Conservation (phyloP, 2,888 invertebrate genomes). For the Caenorhabditis plicata region DNA sequence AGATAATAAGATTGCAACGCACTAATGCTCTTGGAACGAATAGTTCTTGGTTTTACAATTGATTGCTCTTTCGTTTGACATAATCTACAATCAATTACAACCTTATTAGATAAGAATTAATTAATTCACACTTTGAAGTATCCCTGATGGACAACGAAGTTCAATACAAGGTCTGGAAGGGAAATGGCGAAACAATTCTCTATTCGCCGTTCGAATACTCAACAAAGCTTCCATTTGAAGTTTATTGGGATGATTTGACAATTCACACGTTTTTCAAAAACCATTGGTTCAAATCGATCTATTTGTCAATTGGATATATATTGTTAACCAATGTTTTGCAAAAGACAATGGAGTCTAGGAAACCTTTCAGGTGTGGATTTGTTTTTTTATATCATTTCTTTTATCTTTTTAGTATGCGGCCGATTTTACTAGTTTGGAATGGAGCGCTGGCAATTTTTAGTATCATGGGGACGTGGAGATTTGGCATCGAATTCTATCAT, state of each 20-base stretch:
- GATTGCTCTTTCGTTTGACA: too few relatives aligned
- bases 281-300: constrained; percentile 49
- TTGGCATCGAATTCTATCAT: constrained; percentile 46
- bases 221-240: constrained; percentile 17
- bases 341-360: constrained; percentile 66
- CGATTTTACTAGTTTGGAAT: constrained; percentile 67
- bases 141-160: too few relatives aligned
- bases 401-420: constrained; percentile 31
- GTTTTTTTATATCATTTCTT: not conserved
- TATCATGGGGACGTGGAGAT: constrained; percentile 58
- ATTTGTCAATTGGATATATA: constrained; percentile 66
- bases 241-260: constrained; percentile 22
- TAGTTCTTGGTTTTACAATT: too few relatives aligned
- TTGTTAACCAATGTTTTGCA: constrained; percentile 67
- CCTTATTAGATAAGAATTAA: too few relatives aligned
- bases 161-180: constrained; percentile 37
- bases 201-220: constrained; percentile 49
- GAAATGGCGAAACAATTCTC: constrained; percentile 46
- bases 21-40: too few relatives aligned
- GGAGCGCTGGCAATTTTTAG: constrained; percentile 67
- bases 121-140: too few relatives aligned
- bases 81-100: too few relatives aligned
- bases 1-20: too few relatives aligned
- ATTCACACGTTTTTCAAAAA: constrained; percentile 47
- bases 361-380: constrained; percentile 57